Conservation (phyloP, 1,140 invertebrate genomes). For the Globodera ellingtonae region DNA sequence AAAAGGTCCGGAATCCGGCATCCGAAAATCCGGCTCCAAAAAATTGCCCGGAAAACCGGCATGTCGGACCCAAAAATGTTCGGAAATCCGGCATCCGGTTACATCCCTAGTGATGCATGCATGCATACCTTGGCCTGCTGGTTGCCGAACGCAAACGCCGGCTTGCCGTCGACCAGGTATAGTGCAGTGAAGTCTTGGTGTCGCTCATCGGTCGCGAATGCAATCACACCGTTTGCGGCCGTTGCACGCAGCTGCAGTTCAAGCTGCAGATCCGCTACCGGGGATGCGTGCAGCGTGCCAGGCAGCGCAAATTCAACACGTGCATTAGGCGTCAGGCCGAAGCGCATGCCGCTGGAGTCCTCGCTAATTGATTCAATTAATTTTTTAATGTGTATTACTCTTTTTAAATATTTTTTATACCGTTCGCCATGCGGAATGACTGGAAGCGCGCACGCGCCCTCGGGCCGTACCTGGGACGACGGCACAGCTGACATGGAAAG, state of each 20-base stretch:
- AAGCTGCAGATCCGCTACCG: constrained; percentile 70
- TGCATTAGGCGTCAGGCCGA: constrained; percentile 69
- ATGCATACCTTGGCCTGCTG: constrained; percentile 72
- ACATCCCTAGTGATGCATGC: neutral
- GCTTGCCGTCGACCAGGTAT: constrained; percentile 77
- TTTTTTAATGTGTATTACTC: neutral
- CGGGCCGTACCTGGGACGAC: constrained; percentile 39
- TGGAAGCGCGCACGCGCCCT: constrained; percentile 68
- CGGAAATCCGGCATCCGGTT: too few relatives aligned
- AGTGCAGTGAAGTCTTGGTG: constrained; percentile 79
- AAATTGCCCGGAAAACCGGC: too few relatives aligned
- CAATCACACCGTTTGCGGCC: constrained; percentile 76
- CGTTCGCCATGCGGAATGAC: constrained; percentile 59
- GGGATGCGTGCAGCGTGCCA: constrained; percentile 54
- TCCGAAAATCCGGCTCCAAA: too few relatives aligned
- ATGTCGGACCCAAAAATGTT: too few relatives aligned
- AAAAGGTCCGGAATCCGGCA: too few relatives aligned
- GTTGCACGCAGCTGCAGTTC: constrained; percentile 80
- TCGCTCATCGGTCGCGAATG: constrained; percentile 76
- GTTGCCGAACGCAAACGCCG: constrained; percentile 76
- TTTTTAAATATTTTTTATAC: neutral
- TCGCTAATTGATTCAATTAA: constrained; percentile 6
- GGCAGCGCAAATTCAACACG: constrained; percentile 73
- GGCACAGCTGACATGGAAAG: neutral
- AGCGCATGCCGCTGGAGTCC: constrained; percentile 59